Evolutionary conservation across 1,140 invertebrate genomes (phyloP).

Genomic region (Apocrypta bakeri): DNA sequence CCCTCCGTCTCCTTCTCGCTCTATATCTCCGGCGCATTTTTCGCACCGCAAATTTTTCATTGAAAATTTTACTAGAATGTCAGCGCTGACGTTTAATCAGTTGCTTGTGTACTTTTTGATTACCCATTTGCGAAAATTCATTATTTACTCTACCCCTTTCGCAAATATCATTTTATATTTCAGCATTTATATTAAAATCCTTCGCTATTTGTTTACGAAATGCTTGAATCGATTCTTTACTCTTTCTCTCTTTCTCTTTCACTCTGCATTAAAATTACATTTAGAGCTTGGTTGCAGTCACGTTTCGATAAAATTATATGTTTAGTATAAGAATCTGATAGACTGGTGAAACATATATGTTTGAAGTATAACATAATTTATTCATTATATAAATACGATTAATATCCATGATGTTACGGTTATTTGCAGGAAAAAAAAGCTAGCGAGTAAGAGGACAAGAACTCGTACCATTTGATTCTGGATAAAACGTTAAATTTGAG

Average conservation of each 20-base stretch:
- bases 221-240: too few species aligned
- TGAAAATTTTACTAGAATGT: constrained; percentile 7
- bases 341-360: background rate
- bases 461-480: background rate
- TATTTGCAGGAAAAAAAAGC: background rate
- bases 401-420: background rate
- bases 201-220: too few species aligned
- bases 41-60: constrained; percentile 41
- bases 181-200: too few species aligned
- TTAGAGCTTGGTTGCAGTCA: too few species aligned
- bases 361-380: background rate
- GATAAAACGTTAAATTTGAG: background rate
- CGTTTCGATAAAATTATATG: background rate
- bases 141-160: background rate
- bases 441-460: too few species aligned
- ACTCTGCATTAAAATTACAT: too few species aligned
- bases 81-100: constrained; percentile 18
- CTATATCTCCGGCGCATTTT: background rate
- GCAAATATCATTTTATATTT: too few species aligned
- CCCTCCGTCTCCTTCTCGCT: background rate
- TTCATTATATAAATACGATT: background rate
- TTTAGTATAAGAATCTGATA: background rate
- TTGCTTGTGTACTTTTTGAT: background rate
- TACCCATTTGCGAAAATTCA: background rate
- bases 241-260: background rate